phyloP scores from a whole-genome alignment of 2,797 vertebrate species.

The Pagetopsis macropterus region DNA sequence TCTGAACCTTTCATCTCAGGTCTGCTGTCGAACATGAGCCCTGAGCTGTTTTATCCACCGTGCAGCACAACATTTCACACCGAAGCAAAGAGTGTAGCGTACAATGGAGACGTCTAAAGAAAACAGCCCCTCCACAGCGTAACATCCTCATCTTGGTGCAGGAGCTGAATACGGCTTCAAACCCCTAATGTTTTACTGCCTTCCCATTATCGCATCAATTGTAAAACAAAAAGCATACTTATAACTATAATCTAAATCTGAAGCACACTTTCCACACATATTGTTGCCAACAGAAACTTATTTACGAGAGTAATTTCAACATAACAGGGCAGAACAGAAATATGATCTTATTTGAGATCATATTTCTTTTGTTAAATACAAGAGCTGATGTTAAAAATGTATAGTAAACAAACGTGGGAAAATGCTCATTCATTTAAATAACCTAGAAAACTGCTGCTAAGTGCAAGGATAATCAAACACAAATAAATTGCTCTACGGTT shows the following conservation, averaged over 20 bases:
- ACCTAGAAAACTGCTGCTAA: conserved; percentile 25
- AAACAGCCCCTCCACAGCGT: neutral
- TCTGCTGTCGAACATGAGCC: conserved; percentile 54
- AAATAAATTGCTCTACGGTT: conserved; percentile 57
- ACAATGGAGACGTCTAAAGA: conserved; percentile 34
- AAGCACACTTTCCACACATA: conserved; percentile 13
- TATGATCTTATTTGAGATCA: conserved; percentile 15
- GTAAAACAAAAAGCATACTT: conserved; percentile 12
- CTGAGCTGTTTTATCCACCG: conserved; percentile 49
- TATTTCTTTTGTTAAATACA: conserved; percentile 14
- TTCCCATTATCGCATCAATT: conserved; percentile 6
- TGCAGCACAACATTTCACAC: conserved; percentile 44
- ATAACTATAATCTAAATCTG: conserved; percentile 13
- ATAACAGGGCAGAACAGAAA: conserved; percentile 8
- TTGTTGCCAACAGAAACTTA: conserved; percentile 1
- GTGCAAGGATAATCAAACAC: conserved; percentile 59
- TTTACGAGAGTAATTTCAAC: conserved; percentile 22
- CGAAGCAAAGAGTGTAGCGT: conserved; percentile 5
- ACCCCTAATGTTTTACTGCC: neutral
- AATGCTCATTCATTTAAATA: conserved; percentile 40
- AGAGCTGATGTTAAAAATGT: conserved; percentile 30
- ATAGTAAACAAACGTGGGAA: conserved; percentile 23
- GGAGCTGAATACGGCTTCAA: neutral
- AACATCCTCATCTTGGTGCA: conserved; percentile 30
- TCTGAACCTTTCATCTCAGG: conserved; percentile 71